These are phyloP conservation scores for Bombus turneri DNA, from an alignment of 1,140 invertebrate species.

Conservation along the genomic window DNA sequence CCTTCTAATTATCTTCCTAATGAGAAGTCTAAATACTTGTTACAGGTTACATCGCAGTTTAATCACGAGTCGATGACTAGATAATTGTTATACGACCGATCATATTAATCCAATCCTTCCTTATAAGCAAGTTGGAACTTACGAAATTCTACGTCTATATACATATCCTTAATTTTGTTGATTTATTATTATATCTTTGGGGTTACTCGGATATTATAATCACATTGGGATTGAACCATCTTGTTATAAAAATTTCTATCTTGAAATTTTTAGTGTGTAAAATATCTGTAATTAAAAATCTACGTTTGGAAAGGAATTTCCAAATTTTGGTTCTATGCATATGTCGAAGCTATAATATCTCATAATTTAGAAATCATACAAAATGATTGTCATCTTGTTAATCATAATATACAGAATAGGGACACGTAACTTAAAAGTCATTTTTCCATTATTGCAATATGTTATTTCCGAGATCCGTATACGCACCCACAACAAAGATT, in stretches of 20 bases:
- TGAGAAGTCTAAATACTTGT: conserved; percentile 13
- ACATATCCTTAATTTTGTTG: too few relatives aligned
- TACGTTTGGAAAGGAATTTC: neutral
- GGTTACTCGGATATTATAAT: too few relatives aligned
- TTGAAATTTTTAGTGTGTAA: too few relatives aligned
- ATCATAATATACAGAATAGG: too few relatives aligned
- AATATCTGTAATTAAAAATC: too few relatives aligned
- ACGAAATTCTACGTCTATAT: too few relatives aligned
- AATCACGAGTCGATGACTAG: neutral
- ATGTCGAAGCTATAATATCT: too few relatives aligned
- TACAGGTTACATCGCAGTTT: neutral
- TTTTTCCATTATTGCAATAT: fast-evolving
- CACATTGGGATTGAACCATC: neutral
- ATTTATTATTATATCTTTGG: too few relatives aligned
- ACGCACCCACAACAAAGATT: fast-evolving
- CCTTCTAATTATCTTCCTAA: conserved; percentile 17
- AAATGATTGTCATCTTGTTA: too few relatives aligned
- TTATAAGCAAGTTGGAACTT: neutral
- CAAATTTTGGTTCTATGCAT: too few relatives aligned
- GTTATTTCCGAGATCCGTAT: fast-evolving
- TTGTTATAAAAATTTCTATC: neutral
- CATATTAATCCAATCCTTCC: neutral
- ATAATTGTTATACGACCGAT: neutral
- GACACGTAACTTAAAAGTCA: too few relatives aligned
- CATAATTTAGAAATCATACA: too few relatives aligned